Conservation (phyloP, 1,140 invertebrate species). For the Semibalanus balanoides region DNA sequence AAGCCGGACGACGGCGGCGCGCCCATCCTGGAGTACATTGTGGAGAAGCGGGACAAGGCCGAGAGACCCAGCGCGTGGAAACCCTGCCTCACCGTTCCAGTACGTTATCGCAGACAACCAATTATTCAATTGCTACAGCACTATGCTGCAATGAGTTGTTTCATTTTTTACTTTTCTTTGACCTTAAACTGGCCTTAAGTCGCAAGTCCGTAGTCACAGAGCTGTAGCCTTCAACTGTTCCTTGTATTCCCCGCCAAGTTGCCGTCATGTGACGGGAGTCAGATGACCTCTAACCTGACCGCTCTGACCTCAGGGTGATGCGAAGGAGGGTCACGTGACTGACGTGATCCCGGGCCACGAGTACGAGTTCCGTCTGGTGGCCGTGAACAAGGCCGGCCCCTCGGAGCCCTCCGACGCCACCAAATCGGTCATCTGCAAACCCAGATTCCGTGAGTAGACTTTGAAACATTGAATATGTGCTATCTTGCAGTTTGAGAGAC, state of each 20-base stretch:
- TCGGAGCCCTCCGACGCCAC: slow-evolving; percentile 83
- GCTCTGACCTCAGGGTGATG: background rate
- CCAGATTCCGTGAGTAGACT: slow-evolving; percentile 46
- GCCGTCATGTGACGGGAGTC: no score
- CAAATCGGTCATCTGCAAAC: slow-evolving; percentile 82
- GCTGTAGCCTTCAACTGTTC: no score
- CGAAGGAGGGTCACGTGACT: slow-evolving; percentile 40
- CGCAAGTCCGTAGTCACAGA: no score
- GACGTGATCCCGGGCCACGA: slow-evolving; percentile 87
- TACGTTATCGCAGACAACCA: no score
- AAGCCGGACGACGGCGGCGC: slow-evolving; percentile 73
- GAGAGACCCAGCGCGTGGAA: background rate
- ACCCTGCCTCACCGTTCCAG: background rate
- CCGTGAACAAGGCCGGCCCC: slow-evolving; percentile 92
- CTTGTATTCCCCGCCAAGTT: no score
- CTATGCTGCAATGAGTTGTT: no score
- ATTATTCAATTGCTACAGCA: no score
- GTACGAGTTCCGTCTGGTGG: slow-evolving; percentile 93
- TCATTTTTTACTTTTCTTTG: no score
- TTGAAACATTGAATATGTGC: no score
- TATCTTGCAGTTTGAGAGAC: no score
- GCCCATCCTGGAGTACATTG: slow-evolving; percentile 83
- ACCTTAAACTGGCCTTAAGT: no score
- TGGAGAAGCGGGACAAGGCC: slow-evolving; percentile 87
- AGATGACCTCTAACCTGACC: background rate